Evolutionary conservation across 1,140 invertebrate genomes (phyloP).

Genomic region (Cherax quadricarinatus): DNA sequence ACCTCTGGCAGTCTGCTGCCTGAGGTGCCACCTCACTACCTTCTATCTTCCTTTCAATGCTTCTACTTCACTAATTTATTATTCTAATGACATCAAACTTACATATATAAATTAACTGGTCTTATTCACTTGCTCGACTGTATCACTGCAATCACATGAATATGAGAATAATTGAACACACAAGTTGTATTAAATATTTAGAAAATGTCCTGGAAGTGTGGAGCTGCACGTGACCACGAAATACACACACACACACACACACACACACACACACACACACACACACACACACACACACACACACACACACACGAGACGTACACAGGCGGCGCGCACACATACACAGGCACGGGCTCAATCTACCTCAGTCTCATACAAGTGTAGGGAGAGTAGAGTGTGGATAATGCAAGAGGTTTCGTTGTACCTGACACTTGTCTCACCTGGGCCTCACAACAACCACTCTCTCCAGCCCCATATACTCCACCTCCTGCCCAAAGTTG

Average conservation of each 20-base stretch:
- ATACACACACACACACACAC: not conserved
- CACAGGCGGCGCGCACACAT: slow-evolving; percentile 28
- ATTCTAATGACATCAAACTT: not conserved
- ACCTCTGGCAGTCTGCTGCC: not conserved
- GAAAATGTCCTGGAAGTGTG: slow-evolving; percentile 30
- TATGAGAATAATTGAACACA: not conserved
- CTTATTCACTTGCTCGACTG: not conserved
- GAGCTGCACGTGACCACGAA: slow-evolving; percentile 44
- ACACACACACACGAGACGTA: slow-evolving; percentile 45
- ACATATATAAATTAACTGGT: not conserved
- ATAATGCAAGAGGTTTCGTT: not conserved
- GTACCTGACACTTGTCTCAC: not conserved
- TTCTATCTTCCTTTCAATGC: too few species aligned
- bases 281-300: not conserved
- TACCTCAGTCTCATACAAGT: slow-evolving; percentile 34
- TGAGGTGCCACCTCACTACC: not conserved
- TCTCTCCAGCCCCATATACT: too few species aligned
- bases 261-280: slow-evolving; percentile 26
- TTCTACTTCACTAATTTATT: not conserved
- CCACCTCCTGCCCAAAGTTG: too few species aligned
- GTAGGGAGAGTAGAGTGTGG: not conserved
- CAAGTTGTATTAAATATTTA: slow-evolving; percentile 13
- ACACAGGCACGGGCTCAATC: not conserved
- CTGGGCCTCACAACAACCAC: too few species aligned
- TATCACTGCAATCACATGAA: not conserved